Percentiles rank a stretch among this genome's conserved stretches.
phyloP scores from a whole-genome alignment of 2,797 vertebrate species.

The Bradypodion ventrale region DNA sequence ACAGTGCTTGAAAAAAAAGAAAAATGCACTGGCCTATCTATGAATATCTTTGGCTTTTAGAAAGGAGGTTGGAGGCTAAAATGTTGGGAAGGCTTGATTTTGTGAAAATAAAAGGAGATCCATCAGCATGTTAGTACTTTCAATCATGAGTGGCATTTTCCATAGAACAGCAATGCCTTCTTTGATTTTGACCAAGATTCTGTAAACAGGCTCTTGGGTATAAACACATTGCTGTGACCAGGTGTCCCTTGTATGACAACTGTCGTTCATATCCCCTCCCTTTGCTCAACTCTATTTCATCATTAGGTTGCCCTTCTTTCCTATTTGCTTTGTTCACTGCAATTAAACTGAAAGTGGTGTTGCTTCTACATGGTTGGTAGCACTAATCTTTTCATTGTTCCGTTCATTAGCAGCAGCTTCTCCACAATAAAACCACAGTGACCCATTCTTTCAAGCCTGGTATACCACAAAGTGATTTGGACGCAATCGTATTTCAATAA shows the following conservation, averaged over 20 bases:
- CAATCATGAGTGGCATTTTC: slow-evolving; percentile 19
- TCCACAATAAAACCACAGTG: slow-evolving; percentile 82
- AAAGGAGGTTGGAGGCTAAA: too few species aligned
- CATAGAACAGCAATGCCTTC: slow-evolving; percentile 30
- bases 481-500: slow-evolving; percentile 85
- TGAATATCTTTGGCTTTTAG: too few species aligned
- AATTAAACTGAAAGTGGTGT: slow-evolving; percentile 85
- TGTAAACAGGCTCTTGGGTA: slow-evolving; percentile 28
- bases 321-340: slow-evolving; percentile 81
- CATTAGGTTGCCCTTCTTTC: slow-evolving; percentile 80
- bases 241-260: slow-evolving; percentile 41
- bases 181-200: slow-evolving; percentile 50
- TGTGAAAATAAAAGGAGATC: background rate
- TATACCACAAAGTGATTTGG: slow-evolving; percentile 82
- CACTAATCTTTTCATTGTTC: slow-evolving; percentile 87
- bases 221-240: slow-evolving; percentile 34
- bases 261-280: slow-evolving; percentile 59
- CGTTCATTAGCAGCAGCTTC: slow-evolving; percentile 87
- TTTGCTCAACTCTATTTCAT: slow-evolving; percentile 73
- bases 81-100: background rate
- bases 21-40: too few species aligned
- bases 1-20: too few species aligned
- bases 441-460: slow-evolving; percentile 82
- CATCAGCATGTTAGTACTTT: background rate
- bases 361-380: slow-evolving; percentile 85